phyloP scores from a whole-genome alignment of 1,140 invertebrate species.

The Lerema accius region DNA sequence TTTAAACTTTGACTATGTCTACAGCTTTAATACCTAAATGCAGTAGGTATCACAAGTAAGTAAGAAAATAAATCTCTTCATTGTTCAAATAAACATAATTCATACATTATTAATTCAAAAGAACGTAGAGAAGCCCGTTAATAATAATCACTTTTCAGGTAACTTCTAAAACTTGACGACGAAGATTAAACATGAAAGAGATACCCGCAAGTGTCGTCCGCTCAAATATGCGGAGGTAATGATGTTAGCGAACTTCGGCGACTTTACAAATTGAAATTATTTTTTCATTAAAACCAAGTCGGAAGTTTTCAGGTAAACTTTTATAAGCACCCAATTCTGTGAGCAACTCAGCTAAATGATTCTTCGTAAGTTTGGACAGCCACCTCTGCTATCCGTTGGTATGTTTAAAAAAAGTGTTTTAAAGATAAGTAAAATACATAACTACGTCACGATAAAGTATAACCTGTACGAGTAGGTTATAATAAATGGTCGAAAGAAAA shows the following conservation, averaged over 20 bases:
- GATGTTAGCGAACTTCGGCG: slow-evolving; percentile 52
- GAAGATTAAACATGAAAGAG: slow-evolving; percentile 42
- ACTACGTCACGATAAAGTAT: no score
- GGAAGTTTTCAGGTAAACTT: slow-evolving; percentile 66
- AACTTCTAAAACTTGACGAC: slow-evolving; percentile 27
- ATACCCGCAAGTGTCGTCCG: slow-evolving; percentile 43
- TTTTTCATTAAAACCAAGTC: slow-evolving; percentile 74
- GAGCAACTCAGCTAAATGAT: slow-evolving; percentile 51
- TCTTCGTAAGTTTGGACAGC: slow-evolving; percentile 45
- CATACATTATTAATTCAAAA: not conserved
- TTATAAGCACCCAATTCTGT: slow-evolving; percentile 60
- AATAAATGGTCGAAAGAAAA: no score
- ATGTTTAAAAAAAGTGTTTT: not conserved
- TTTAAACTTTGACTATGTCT: no score
- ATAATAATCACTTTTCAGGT: slow-evolving; percentile 31
- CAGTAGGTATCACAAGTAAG: no score
- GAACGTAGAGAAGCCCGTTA: not conserved
- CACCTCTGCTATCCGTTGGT: not conserved
- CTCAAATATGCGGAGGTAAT: slow-evolving; percentile 67
- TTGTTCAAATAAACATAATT: no score
- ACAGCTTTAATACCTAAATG: no score
- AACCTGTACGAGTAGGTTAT: no score
- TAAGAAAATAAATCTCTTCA: no score
- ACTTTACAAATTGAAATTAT: slow-evolving; percentile 74
- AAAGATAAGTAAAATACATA: no score